Conservation (phyloP, 1,140 invertebrate species). For the Laupala kohalensis region DNA sequence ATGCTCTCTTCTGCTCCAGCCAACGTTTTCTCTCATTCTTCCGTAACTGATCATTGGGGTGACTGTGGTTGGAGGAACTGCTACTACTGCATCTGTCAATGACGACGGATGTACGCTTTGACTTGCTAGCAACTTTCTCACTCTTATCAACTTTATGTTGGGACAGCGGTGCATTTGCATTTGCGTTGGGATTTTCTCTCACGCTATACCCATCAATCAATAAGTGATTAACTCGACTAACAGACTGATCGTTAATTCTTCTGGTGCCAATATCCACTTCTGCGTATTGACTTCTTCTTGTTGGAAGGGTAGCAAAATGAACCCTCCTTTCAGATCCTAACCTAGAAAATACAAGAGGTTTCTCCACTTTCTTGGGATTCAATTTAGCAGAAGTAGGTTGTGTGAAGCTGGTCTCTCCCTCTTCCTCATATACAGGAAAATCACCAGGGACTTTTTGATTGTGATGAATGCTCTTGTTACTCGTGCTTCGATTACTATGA, state of each 20-base stretch:
- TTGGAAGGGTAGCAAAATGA: slow-evolving; percentile 11
- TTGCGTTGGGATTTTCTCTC: background rate
- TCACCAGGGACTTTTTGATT: slow-evolving; percentile 3
- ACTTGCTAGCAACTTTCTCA: background rate
- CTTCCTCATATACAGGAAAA: slow-evolving; percentile 16
- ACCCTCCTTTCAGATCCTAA: slow-evolving; percentile 1
- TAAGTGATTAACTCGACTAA: background rate
- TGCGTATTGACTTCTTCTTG: background rate
- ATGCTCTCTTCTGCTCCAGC: background rate
- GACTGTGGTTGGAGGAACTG: background rate
- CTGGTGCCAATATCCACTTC: background rate
- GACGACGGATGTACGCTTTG: background rate
- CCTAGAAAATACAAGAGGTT: slow-evolving; percentile 1
- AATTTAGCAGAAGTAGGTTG: slow-evolving; percentile 4
- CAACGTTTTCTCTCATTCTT: background rate
- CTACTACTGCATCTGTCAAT: background rate
- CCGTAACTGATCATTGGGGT: background rate
- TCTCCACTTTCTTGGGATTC: slow-evolving; percentile 1
- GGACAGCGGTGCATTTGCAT: background rate
- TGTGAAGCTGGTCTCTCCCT: slow-evolving; percentile 12
- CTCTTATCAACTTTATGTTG: background rate
- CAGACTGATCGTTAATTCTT: background rate
- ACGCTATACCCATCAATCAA: background rate
- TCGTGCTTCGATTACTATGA: background rate
- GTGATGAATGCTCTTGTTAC: background rate